A percentile compares a stretch with the other conserved stretches of the same genome.
Evolutionary conservation across 2,888 invertebrate species (phyloP).

Genomic region (Eristalis pertinax): DNA sequence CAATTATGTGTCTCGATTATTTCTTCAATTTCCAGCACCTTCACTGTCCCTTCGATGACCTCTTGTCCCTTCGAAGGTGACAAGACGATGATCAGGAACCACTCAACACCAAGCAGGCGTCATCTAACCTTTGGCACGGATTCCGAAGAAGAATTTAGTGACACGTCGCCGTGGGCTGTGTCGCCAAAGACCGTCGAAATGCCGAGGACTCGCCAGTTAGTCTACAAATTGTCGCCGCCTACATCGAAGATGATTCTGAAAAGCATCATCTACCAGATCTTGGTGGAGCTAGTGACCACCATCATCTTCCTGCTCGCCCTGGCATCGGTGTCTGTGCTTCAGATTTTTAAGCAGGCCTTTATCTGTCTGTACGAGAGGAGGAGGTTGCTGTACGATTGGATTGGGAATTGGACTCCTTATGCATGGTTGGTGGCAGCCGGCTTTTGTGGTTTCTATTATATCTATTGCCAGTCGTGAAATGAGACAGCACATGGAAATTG

Average conservation of each 20-base stretch:
- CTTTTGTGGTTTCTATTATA: conserved; percentile 10
- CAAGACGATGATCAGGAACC: conserved; percentile 16
- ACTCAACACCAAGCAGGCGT: background rate
- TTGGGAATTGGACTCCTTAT: background rate
- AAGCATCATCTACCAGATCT: conserved; percentile 37
- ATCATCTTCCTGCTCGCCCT: conserved; percentile 31
- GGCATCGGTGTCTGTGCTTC: background rate
- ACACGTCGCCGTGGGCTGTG: background rate
- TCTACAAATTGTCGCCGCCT: conserved; percentile 43
- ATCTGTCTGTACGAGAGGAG: background rate
- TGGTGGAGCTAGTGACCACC: conserved; percentile 35
- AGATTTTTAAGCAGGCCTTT: conserved; percentile 4
- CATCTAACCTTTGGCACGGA: conserved; percentile 1
- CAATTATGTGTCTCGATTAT: background rate
- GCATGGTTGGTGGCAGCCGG: background rate
- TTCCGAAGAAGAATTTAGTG: conserved; percentile 39
- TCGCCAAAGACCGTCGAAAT: conserved; percentile 1
- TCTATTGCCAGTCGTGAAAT: background rate
- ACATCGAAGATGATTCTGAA: conserved; percentile 31
- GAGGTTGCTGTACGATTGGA: background rate
- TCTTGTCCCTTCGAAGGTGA: conserved; percentile 55
- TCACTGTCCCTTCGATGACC: background rate
- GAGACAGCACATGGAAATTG: background rate
- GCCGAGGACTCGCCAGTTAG: conserved; percentile 23
- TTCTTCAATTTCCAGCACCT: conserved; percentile 18